Percentiles rank a stretch among this genome's conserved stretches.
phyloP scores from a whole-genome alignment of 2,888 invertebrate genomes.

The Anaspis maculata region DNA sequence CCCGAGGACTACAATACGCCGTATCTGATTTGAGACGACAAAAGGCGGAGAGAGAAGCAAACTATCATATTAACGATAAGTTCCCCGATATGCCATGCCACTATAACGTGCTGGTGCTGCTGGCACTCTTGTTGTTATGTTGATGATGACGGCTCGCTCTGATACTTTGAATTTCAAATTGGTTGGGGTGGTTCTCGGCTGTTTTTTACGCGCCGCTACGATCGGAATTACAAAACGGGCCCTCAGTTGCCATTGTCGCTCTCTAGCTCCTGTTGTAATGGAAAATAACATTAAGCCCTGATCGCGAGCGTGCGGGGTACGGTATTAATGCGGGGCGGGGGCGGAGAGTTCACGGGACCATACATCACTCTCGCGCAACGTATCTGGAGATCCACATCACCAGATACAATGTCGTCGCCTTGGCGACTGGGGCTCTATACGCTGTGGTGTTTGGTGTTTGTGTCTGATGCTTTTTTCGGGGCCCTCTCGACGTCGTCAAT shows the following conservation, averaged over 20 bases:
- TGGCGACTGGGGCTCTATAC: too few relatives aligned
- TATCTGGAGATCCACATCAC: constrained; percentile 12
- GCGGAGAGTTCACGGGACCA: too few relatives aligned
- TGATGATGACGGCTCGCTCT: constrained; percentile 24
- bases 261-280: constrained; percentile 25
- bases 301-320: not conserved
- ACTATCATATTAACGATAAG: constrained; percentile 13
- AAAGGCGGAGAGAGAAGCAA: constrained; percentile 13
- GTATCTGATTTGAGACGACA: constrained; percentile 21
- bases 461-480: constrained; percentile 9
- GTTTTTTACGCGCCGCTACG: constrained; percentile 18
- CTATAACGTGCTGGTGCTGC: too few relatives aligned
- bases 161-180: constrained; percentile 36
- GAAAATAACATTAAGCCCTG: constrained; percentile 11
- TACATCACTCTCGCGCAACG: constrained; percentile 12
- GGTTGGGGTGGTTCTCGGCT: constrained; percentile 21
- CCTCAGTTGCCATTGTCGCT: constrained; percentile 20
- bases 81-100: constrained; percentile 13
- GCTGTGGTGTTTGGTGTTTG: too few relatives aligned
- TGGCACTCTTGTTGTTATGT: constrained; percentile 20
- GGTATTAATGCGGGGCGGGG: constrained; percentile 9
- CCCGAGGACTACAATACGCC: constrained; percentile 17
- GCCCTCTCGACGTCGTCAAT: not conserved
- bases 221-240: constrained; percentile 27
- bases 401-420: constrained; percentile 8